These are phyloP conservation scores for Pavo muticus DNA, from an alignment of 2,113 vertebrate genomes.

Conservation along the genomic window DNA sequence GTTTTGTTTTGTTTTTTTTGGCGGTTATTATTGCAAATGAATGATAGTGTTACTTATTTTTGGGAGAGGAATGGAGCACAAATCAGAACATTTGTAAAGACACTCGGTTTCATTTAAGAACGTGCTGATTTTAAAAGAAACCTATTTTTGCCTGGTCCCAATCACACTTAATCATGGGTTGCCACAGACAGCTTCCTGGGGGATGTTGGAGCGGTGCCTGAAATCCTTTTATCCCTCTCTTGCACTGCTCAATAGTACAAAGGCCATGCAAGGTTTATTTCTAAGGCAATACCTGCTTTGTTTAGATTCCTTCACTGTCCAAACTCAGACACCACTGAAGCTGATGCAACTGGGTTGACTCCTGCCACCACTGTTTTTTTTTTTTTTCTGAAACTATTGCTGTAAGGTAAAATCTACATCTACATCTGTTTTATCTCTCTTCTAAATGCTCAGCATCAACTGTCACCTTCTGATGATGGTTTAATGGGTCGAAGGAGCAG, in stretches of 20 bases:
- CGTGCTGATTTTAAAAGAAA: not conserved
- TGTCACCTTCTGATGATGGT: not conserved
- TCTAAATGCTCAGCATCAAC: not conserved
- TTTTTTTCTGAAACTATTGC: not conserved
- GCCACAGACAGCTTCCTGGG: slow-evolving; percentile 18
- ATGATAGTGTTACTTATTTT: not conserved
- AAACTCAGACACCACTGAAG: not conserved
- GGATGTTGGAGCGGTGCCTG: not conserved
- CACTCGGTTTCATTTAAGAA: not conserved
- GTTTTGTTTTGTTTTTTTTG: not conserved
- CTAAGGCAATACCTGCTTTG: not conserved
- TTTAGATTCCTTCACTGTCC: not conserved
- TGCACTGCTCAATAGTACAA: not conserved
- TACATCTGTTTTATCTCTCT: not conserved
- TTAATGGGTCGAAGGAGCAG: not conserved
- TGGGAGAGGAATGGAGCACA: not conserved
- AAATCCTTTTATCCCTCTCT: not conserved
- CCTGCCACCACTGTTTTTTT: not conserved
- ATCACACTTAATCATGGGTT: not conserved
- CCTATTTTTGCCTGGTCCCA: not conserved
- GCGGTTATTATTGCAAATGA: not conserved
- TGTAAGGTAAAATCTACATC: not conserved
- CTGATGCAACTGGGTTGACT: not conserved
- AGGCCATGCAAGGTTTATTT: not conserved
- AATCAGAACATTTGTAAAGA: not conserved